These are phyloP conservation scores for Molorchus minor DNA, from an alignment of 2,888 invertebrate genomes.

Conservation along the genomic window DNA sequence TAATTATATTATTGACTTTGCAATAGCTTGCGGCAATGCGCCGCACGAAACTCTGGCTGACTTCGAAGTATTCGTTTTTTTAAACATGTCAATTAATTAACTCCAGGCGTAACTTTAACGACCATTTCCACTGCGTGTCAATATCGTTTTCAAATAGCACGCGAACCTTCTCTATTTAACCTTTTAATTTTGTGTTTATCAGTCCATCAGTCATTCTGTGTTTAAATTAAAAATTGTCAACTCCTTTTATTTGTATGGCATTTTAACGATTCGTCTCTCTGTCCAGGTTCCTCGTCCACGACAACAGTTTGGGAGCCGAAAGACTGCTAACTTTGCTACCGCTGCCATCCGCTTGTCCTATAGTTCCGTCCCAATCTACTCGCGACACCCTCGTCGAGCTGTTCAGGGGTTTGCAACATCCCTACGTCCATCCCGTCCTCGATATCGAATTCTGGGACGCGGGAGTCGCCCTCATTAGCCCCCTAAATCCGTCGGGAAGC, in stretches of 20 bases:
- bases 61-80: too few species aligned
- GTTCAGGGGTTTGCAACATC: slow-evolving; percentile 88
- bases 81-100: slow-evolving; percentile 12
- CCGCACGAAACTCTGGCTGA: too few species aligned
- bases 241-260: too few species aligned
- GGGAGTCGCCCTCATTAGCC: slow-evolving; percentile 78
- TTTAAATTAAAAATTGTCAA: too few species aligned
- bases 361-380: slow-evolving; percentile 71
- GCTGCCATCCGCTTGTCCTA: slow-evolving; percentile 71
- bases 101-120: slow-evolving; percentile 9
- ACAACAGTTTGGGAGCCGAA: slow-evolving; percentile 81
- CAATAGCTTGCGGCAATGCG: too few species aligned
- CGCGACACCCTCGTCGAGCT: slow-evolving; percentile 78
- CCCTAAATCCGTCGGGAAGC: slow-evolving; percentile 85
- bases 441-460: slow-evolving; percentile 82
- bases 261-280: too few species aligned
- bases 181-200: too few species aligned
- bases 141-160: background rate
- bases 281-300: slow-evolving; percentile 79
- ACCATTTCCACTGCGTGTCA: background rate
- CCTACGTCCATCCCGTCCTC: slow-evolving; percentile 89
- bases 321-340: slow-evolving; percentile 79
- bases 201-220: too few species aligned
- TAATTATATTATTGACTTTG: too few species aligned
- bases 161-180: too few species aligned